Evolutionary conservation across 2,888 invertebrate species (phyloP).

Genomic region (Lasioglossum oenotherae): DNA sequence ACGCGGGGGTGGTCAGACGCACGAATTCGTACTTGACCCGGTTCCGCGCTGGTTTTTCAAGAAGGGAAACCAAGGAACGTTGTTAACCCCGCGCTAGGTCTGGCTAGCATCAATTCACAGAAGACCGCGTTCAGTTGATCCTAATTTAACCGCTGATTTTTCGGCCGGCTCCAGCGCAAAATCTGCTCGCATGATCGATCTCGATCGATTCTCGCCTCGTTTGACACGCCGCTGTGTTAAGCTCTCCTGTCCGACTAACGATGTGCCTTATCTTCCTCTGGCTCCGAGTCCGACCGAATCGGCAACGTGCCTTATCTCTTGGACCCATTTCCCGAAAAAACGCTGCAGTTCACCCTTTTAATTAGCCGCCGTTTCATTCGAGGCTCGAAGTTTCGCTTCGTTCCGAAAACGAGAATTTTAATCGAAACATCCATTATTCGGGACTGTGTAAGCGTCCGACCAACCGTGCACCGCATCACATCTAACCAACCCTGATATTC

Average conservation of each 20-base stretch:
- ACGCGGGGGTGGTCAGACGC: slow-evolving; percentile 49
- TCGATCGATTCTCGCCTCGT: background rate
- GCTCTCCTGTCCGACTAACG: background rate
- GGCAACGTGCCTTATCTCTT: background rate
- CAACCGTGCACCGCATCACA: background rate
- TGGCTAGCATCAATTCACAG: slow-evolving; percentile 12
- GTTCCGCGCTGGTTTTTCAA: slow-evolving; percentile 18
- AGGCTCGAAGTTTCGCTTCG: background rate
- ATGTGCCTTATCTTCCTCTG: background rate
- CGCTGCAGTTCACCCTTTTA: background rate
- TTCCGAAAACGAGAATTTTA: background rate
- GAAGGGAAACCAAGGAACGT: slow-evolving; percentile 48
- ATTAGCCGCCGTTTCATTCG: background rate
- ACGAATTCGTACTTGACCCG: slow-evolving; percentile 60
- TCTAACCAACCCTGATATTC: background rate
- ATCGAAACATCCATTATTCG: background rate
- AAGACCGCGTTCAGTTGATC: slow-evolving; percentile 1
- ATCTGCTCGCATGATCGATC: background rate
- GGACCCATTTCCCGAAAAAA: background rate
- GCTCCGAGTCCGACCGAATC: background rate
- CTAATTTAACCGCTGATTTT: slow-evolving; percentile 13
- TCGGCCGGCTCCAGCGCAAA: background rate
- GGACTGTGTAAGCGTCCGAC: background rate
- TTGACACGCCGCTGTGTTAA: background rate
- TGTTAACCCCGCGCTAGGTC: slow-evolving; percentile 31